Base-by-base conservation (phyloP, 2,888 invertebrate species). In the Acleris laterana region DNA sequence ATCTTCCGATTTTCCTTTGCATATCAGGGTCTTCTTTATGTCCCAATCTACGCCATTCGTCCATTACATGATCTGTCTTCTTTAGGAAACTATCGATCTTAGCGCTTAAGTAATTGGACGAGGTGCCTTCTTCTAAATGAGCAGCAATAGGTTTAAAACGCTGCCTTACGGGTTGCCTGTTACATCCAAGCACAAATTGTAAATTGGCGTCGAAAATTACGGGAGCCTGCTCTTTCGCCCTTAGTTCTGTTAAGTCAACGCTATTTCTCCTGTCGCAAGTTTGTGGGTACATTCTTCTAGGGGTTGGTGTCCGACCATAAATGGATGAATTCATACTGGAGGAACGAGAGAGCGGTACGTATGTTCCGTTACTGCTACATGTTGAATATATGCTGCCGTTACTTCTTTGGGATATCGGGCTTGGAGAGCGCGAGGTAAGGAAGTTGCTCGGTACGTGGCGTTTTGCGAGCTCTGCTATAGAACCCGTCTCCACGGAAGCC, bases 31-130 rank as follows among this genome's bases (percentile, higher is more conserved):
- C 93, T 71, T 94, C 94, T 72, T 91, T 94, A 62, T 95, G 94
- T 0, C 96, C 96, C 58, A 96, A 77, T 69, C 95, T 93, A 64
- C 95, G 93, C 97, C 97, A 98, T 80, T 97, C 97, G 77, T 97
- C 97, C 95, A 96, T 96, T 0, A 97, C 95, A 84, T 97, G 97
- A 86, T 98, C 97, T 3, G 97, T 97, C 70, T 96, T 94, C 77
- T 95, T 95, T 42, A 98, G 89, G 77, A 98, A 98, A 78, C 95
- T 96, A 63, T 96, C 95, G 62, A 98, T 97, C 87, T 96, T 96
- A 44, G 93, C 94, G 38, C 95, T 95, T 19, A 98, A 89, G 73
- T 95, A 95, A 67, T 95, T 96, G 0, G 97, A 97, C 2, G 96
- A 96, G 0, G 97, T 97, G 56, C 95, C 93, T 46, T 96, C 95